Evolutionary conservation across 2,888 invertebrate genomes (phyloP), one percentile per base, ranked within the genome.

Genomic region (Amphipyra berbera): DNA sequence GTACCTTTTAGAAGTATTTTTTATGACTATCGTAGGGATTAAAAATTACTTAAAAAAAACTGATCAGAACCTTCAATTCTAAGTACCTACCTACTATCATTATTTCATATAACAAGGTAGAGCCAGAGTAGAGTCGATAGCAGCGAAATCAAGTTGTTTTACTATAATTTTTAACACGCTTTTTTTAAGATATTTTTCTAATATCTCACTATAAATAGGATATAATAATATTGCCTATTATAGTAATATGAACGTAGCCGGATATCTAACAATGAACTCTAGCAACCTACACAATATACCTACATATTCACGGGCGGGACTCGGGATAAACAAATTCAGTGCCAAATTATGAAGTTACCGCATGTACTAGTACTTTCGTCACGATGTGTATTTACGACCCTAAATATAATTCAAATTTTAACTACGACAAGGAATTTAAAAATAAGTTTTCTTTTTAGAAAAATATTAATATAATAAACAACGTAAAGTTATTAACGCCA

Each of bases 261-360:
- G 81, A 82, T 82, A 71, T 85, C 73, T 79, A 85, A 81, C 86
- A 84, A 83, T 92, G 92, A 90, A 91, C 91, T 90, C 85, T 82
- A 78, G 50, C 82, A 79, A 74, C 76, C 74, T 76, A 80, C 80
- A 78, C 78, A 72, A 30, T 30, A 12, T 33, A n/a, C n/a, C n/a
- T n/a, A 56, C 44, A 85, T 80, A 87, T 88, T 90, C 90, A 90
- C 82, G 90, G 91, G 82, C 88, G 78, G 55, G 73, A 77, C 64
- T 73, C 78, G 81, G 82, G 82, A 88, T 92, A 92, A 93, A 93
- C 92, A 92, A 81, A 83, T 76, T 78, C 68, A 42, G 83, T 86
- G 90, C 85, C 87, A 88, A 89, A 74, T 82, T 83, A 78, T 82
- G 78, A 78, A 82, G 82, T 86, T 84, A 87, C 81, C 75, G 78